Conservation (phyloP, 1,140 invertebrate species). For the Pomphorhynchus laevis region DNA sequence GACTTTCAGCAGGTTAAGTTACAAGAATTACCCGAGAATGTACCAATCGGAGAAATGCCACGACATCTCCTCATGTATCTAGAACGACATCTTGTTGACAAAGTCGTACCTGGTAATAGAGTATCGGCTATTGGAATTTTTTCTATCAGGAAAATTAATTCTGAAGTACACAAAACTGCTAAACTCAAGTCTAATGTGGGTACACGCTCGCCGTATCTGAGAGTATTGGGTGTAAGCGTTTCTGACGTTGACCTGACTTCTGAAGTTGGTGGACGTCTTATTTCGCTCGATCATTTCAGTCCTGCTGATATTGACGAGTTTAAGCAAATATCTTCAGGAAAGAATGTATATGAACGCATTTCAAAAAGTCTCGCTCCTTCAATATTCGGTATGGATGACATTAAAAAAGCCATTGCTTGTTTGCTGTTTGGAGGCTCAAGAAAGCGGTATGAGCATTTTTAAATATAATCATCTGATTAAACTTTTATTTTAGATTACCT, state of each 20-base stretch:
- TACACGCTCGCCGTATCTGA: slow-evolving; percentile 57
- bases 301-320: slow-evolving; percentile 63
- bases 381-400: slow-evolving; percentile 64
- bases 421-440: slow-evolving; percentile 52
- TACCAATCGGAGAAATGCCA: slow-evolving; percentile 91
- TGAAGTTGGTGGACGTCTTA: slow-evolving; percentile 1
- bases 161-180: slow-evolving; percentile 20
- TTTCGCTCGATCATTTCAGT: slow-evolving; percentile 12
- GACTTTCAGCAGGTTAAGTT: slow-evolving; percentile 55
- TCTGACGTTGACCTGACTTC: slow-evolving; percentile 24
- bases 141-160: slow-evolving; percentile 57
- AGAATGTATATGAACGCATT: slow-evolving; percentile 55
- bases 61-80: slow-evolving; percentile 57
- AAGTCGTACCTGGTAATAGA: slow-evolving; percentile 69
- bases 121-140: slow-evolving; percentile 70
- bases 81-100: slow-evolving; percentile 40
- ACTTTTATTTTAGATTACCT: slow-evolving; percentile 29
- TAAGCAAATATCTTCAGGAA: slow-evolving; percentile 36
- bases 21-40: slow-evolving; percentile 71
- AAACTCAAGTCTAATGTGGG: slow-evolving; percentile 40
- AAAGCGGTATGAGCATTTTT: slow-evolving; percentile 19
- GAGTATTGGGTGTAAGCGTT: slow-evolving; percentile 57
- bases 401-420: slow-evolving; percentile 83
- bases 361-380: slow-evolving; percentile 69
- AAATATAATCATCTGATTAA: background rate